Evolutionary conservation across 2,797 vertebrate species (phyloP), one percentile per base, ranked within the genome.

Genomic region (Kryptopterus vitreolus): DNA sequence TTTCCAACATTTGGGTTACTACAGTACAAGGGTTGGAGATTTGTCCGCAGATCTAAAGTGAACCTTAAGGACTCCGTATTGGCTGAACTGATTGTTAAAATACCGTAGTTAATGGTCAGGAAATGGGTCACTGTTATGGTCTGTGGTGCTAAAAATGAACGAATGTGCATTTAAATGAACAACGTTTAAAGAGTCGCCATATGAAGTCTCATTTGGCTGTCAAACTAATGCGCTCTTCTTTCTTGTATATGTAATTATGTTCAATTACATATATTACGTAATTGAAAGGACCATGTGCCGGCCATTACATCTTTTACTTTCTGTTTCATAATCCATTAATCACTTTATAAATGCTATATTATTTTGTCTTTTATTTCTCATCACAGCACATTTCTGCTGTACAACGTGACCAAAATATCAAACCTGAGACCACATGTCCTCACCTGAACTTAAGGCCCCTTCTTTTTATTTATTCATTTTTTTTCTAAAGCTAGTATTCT

Each of bases 371-470:
- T 66, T 63, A 35, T 29, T 13, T 62, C 18, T 18, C 29, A 29
- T 15, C 4, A 5, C 57, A 59, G 9, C 57, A 59, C 4, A 2
- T 61, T 65, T 38, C 9, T 10, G 22, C 63, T 2, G 35, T 63
- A 62, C 61, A 62, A n/a, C n/a, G 61, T 62, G 31, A 24, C 3
- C 10, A n/a, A 22, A 22, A 33, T 29, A 26, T 26, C n/a, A 48
- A 74, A 35, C 9, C 38, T 7, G 43, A 50, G 11, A 35, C 50
- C 29, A n/a, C 26, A 31, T 82, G 69, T 84, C 66, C 79, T 82
- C 79, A 79, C 20, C 20, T 85, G 65, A 82, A 76, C 77, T 48
- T n/a, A 10, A 69, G 8, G 29, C 26, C 9, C 58, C 55, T n/a
- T 15, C 24, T 22, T 46, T 20, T 52, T 46, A 73, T 77, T 55